A percentile compares a stretch with the other conserved stretches of the same genome.
These are phyloP conservation scores for Dendrocincla fuliginosa DNA, from an alignment of 2,797 vertebrate genomes.

Conservation along the genomic window DNA sequence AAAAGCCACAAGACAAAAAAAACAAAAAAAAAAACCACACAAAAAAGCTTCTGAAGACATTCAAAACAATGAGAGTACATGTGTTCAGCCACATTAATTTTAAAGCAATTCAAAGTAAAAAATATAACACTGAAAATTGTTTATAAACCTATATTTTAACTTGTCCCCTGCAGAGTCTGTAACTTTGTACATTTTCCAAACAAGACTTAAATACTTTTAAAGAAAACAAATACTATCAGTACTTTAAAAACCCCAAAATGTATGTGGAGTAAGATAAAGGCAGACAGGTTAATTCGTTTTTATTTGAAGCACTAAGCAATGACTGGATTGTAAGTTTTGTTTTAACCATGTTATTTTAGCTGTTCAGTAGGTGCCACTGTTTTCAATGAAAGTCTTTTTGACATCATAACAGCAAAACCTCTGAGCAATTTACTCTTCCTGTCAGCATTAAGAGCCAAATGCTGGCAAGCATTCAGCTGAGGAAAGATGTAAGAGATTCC, in stretches of 20 bases:
- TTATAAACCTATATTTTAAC: background rate
- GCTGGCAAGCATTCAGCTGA: background rate
- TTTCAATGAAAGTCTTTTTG: background rate
- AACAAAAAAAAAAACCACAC: background rate
- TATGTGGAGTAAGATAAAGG: background rate
- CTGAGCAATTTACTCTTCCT: background rate
- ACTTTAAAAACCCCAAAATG: background rate
- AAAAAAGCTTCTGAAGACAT: background rate
- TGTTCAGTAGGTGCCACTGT: background rate
- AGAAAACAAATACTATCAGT: background rate
- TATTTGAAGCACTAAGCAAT: background rate
- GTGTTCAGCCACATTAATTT: background rate
- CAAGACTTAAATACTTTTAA: background rate
- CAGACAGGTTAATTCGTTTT: background rate
- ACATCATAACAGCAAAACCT: background rate
- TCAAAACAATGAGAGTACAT: background rate
- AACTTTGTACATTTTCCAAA: background rate
- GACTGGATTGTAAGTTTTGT: background rate
- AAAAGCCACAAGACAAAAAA: background rate
- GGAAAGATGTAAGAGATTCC: background rate
- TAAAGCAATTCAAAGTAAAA: background rate
- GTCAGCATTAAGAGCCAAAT: background rate
- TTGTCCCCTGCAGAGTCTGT: background rate
- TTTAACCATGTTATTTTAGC: background rate
- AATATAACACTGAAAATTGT: background rate